phyloP scores from a whole-genome alignment of 2,113 vertebrate genomes.

The Chaetura pelagica region DNA sequence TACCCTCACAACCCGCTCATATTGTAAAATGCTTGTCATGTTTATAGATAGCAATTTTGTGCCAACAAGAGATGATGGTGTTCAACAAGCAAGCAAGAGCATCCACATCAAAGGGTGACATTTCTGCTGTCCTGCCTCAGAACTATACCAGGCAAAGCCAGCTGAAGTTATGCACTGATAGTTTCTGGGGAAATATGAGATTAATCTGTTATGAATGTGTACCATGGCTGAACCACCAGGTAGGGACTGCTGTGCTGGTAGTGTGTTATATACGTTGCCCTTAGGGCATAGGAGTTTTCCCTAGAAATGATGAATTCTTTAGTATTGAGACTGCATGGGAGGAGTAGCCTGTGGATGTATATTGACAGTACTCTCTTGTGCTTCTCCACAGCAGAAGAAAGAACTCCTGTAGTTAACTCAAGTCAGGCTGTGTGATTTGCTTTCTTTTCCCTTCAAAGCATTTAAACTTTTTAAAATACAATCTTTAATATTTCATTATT shows the following conservation, averaged over 20 bases:
- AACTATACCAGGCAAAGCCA: neutral
- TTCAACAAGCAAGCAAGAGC: neutral
- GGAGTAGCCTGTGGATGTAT: neutral
- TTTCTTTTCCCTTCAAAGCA: conserved; percentile 40
- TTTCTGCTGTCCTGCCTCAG: neutral
- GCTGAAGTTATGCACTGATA: neutral
- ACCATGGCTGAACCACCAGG: neutral
- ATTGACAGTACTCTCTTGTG: neutral
- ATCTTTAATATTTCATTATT: conserved; percentile 66
- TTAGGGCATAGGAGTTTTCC: neutral
- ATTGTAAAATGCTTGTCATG: neutral
- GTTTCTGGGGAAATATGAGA: neutral
- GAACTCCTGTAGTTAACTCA: neutral
- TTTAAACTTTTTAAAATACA: conserved; percentile 15
- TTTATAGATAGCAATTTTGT: neutral
- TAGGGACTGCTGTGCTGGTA: neutral
- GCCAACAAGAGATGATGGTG: neutral
- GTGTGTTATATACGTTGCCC: neutral
- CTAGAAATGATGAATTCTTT: neutral
- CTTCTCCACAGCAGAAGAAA: neutral
- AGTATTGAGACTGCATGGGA: neutral
- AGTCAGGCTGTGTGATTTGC: neutral
- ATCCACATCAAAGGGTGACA: neutral
- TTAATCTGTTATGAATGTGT: neutral
- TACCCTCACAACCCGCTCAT: neutral